These are phyloP conservation scores for Venturia canescens DNA, from an alignment of 1,140 invertebrate genomes.

Conservation along the genomic window DNA sequence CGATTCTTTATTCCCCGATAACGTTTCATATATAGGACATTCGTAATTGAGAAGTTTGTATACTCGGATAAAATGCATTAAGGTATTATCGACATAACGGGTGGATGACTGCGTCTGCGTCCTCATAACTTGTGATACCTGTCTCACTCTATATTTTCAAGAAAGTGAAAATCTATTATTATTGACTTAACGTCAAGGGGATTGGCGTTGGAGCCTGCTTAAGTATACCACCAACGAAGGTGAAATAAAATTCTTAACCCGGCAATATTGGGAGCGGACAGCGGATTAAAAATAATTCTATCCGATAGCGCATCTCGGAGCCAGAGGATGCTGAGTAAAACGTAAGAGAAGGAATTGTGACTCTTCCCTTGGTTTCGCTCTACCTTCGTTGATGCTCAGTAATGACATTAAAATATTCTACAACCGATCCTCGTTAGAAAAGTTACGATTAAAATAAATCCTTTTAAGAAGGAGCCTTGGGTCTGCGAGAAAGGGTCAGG, in stretches of 20 bases:
- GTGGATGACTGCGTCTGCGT: neutral
- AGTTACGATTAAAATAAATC: constrained; percentile 72
- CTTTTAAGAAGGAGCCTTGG: constrained; percentile 57
- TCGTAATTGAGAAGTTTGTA: neutral
- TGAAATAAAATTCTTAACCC: constrained; percentile 3
- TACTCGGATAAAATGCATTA: neutral
- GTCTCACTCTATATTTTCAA: neutral
- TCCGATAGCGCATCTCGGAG: constrained; percentile 27
- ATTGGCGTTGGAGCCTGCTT: neutral
- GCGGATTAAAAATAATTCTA: constrained; percentile 38
- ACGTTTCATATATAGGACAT: neutral
- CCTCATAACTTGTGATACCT: neutral
- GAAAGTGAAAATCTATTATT: neutral
- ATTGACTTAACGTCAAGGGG: neutral
- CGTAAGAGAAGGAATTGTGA: neutral
- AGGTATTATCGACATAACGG: neutral
- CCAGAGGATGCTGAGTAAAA: too few relatives aligned
- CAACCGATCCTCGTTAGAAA: constrained; percentile 68
- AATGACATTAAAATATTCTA: constrained; percentile 68
- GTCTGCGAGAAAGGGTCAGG: neutral
- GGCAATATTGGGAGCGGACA: neutral
- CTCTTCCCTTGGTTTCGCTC: neutral
- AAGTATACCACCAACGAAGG: neutral
- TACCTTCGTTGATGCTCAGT: constrained; percentile 45
- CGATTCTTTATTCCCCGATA: neutral